Evolutionary conservation across 2,888 invertebrate species (phyloP), one percentile per base, ranked within the genome.

Genomic region (Pristionchus japonicus): DNA sequence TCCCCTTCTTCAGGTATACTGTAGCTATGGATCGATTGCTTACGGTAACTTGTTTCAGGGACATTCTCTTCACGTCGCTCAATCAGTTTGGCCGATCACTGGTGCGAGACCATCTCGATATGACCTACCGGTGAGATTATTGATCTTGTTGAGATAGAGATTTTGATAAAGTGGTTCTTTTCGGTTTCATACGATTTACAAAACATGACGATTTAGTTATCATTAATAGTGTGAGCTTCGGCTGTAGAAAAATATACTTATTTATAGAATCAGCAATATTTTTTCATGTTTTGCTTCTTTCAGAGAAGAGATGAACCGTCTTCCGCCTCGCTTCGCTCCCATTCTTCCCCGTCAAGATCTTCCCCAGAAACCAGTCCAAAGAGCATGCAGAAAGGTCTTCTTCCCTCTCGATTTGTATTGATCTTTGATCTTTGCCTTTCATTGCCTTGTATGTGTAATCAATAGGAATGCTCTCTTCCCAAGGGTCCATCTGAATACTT

Each of bases 331-430:
- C 80, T 92, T 93, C 89, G 88, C 88, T 37, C 90, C 90, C 20
- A 89, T 93, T 31, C 90, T 93, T 7, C 92, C 92, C 20, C 40
- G 85, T 34, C 91, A 92, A 47, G 93, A 93, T 86, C 84, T 88
- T 40, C 92, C 93, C 6, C 91, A 91, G 34, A 86, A 90, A n/a
- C 89, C 90, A 40, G 89, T 91, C 34, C 90, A 90, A 13, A 82
- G 92, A 84, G 93, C 93, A 3, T 93, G 93, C 70, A 89, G 93
- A 23, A 92, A 92, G 87, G 90, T 93, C 23, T 93, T 93, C 89
- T 88, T 92, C 88, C 93, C 93, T 2, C 89, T 93, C 17, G 93
- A 93, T 87, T 88, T 92, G 67, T 90, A 90, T 64, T 92, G 87
- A 89, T 83, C 52, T 77, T 77, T 77, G 77, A 77, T 77, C 77